These are phyloP conservation scores for Globia sparganii DNA, from an alignment of 2,888 invertebrate species.

Conservation along the genomic window DNA sequence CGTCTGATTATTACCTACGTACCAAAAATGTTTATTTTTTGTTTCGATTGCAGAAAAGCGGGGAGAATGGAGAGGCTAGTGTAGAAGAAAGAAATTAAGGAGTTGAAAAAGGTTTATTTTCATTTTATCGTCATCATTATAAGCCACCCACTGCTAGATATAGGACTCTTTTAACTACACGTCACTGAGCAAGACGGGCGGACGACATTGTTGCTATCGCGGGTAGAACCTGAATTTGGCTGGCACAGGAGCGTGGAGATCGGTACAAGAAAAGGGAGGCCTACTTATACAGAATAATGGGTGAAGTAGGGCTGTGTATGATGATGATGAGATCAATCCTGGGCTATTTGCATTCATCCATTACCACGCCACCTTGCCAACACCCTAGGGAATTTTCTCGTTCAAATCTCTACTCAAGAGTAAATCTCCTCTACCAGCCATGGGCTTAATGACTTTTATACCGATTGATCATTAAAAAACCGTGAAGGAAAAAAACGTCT, in stretches of 20 bases:
- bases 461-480: background rate
- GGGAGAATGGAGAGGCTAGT: background rate
- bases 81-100: background rate
- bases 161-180: no score
- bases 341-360: background rate
- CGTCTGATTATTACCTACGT: background rate
- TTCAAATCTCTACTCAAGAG: background rate
- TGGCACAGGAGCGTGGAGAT: no score
- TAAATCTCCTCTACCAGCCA: background rate
- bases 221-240: no score
- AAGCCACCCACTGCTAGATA: background rate
- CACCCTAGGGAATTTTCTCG: background rate
- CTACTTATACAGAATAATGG: no score
- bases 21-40: background rate
- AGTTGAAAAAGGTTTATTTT: background rate
- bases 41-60: background rate
- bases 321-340: background rate
- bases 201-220: no score
- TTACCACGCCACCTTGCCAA: background rate
- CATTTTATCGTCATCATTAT: background rate
- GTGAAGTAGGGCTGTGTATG: no score
- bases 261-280: no score
- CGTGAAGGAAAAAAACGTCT: no score
- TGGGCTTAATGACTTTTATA: background rate
- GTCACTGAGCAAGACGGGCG: no score